phyloP scores from a whole-genome alignment of 2,888 invertebrate genomes.

The Xestia c-nigrum region DNA sequence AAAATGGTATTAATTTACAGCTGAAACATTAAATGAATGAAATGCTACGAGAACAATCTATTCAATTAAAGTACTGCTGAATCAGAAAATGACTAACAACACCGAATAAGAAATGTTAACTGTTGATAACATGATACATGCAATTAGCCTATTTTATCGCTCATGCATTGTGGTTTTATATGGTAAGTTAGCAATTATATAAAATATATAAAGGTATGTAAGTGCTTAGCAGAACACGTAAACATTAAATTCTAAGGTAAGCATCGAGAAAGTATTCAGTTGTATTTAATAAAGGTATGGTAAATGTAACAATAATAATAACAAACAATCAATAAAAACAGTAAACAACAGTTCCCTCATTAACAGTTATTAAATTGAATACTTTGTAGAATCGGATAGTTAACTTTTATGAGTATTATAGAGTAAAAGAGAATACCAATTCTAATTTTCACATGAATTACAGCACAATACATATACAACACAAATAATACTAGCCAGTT shows the following conservation, averaged over 20 bases:
- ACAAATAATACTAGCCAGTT: conserved; percentile 29
- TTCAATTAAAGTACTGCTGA: conserved; percentile 59
- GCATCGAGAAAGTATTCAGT: conserved; percentile 1
- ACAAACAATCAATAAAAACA: neutral
- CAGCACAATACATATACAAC: conserved; percentile 12
- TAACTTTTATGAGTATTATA: neutral
- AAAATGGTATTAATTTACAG: conserved; percentile 23
- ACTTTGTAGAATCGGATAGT: neutral
- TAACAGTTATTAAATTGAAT: neutral
- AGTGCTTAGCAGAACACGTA: conserved; percentile 28
- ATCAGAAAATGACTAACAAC: conserved; percentile 57
- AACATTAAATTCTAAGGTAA: conserved; percentile 22
- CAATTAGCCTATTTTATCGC: conserved; percentile 53
- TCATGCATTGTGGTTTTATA: conserved; percentile 45
- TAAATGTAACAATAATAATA: neutral
- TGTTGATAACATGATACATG: conserved; percentile 51
- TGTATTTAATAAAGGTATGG: conserved; percentile 5
- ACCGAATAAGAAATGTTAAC: conserved; percentile 47
- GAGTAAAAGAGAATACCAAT: neutral
- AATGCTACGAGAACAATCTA: conserved; percentile 38
- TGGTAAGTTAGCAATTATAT: conserved; percentile 26
- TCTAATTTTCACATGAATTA: conserved; percentile 1
- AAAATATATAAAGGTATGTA: conserved; percentile 8
- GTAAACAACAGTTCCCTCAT: neutral
- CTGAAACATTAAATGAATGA: conserved; percentile 37